These are phyloP conservation scores for Tautogolabrus adspersus DNA, from an alignment of 2,113 vertebrate genomes.

Conservation along the genomic window DNA sequence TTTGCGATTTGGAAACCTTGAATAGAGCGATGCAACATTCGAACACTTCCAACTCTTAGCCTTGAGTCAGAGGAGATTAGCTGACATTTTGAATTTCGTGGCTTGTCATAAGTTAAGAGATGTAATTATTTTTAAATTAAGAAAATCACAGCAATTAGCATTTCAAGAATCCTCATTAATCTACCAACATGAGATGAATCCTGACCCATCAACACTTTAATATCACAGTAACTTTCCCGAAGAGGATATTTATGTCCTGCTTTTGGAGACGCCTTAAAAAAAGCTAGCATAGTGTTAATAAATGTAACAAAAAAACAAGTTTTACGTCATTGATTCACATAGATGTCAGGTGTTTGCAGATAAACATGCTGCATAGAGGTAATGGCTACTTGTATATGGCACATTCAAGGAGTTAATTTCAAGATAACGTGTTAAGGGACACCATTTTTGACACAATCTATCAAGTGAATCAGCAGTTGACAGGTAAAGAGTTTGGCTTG, in stretches of 20 bases:
- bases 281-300: too few relatives aligned
- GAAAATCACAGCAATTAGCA: too few relatives aligned
- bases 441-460: conserved; percentile 29
- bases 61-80: too few relatives aligned
- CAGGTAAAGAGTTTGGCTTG: conserved; percentile 25
- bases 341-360: conserved; percentile 6
- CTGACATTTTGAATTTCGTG: too few relatives aligned
- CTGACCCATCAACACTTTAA: not conserved
- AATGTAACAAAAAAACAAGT: too few relatives aligned
- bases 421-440: conserved; percentile 52
- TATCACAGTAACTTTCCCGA: not conserved
- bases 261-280: too few relatives aligned
- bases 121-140: too few relatives aligned
- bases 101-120: too few relatives aligned
- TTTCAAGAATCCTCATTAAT: not conserved
- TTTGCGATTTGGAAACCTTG: too few relatives aligned
- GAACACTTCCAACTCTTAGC: too few relatives aligned
- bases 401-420: conserved; percentile 48
- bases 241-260: not conserved
- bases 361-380: conserved; percentile 22
- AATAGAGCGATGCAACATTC: too few relatives aligned
- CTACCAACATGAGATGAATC: not conserved
- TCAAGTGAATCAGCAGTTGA: conserved; percentile 48
- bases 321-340: not conserved
- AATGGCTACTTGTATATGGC: conserved; percentile 12